Evolutionary conservation across 2,888 invertebrate genomes (phyloP), one percentile per base, ranked within the genome.

Genomic region (Beris chalybata): DNA sequence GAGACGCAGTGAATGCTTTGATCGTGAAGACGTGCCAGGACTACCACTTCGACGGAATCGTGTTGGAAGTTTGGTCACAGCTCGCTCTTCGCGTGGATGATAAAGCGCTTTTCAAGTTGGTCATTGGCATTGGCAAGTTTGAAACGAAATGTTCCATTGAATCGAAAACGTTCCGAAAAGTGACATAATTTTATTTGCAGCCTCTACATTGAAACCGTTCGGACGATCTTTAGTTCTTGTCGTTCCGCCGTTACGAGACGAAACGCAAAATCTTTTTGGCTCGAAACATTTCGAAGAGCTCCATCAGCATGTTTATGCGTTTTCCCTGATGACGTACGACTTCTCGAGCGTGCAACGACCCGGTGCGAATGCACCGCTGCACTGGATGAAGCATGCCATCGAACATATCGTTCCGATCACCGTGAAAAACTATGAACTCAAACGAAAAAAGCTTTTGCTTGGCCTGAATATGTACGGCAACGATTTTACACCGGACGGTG

Each of bases 281-380:
- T 82, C 86, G 65, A 83, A 89, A 71, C 89, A 95, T 71, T 93
- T 94, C 78, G 87, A 92, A 74, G 85, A 85, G 55, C 84, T 97
- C 58, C 88, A 89, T 69, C 87, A 89, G 5, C 84, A 89, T 77
- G 87, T 97, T 0, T 89, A 90, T 74, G 92, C 88, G 30, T 94
- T 97, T 76, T 95, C 95, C 43, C 83, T 97, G n/a, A 97, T 97
- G 96, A 96, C 96, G 0, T 97, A 97, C 76, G 97, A 97, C 78
- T 97, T 87, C 79, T 95, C 95, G 3, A 91, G 82, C 77, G 84
- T 89, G 11, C 89, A 91, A 76, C 85, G 89, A 74, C 93, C 93
- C 74, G 92, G 95, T 50, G 93, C 96, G 0, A 96, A 96, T 82
- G 91, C 95, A 67, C 97, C 97, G 0, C 73, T 93, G 1, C 82